A percentile compares a stretch with the other conserved stretches of the same genome.
These are phyloP conservation scores for Penaeus japonicus DNA, from an alignment of 1,140 invertebrate genomes.

Conservation along the genomic window DNA sequence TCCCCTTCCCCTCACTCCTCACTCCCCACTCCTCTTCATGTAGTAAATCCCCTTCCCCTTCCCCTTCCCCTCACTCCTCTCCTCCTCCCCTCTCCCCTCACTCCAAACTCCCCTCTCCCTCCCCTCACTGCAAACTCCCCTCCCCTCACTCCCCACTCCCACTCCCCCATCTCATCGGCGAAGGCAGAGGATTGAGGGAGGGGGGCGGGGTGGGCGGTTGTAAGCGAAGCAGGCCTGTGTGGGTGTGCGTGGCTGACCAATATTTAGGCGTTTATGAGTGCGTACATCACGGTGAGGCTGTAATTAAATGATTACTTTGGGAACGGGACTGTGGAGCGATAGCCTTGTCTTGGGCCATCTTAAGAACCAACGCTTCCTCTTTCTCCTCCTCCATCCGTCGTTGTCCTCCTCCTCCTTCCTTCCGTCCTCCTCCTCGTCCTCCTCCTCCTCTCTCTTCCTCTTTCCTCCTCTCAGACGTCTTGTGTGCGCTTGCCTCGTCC, in stretches of 20 bases:
- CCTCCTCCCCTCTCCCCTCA: neutral
- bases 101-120: neutral
- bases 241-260: no score
- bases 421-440: neutral
- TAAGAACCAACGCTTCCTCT: neutral
- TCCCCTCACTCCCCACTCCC: no score
- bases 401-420: neutral
- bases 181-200: no score
- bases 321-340: no score
- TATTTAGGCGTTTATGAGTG: no score
- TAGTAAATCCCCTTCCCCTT: neutral
- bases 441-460: neutral
- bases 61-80: neutral
- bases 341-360: no score
- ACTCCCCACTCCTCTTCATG: neutral
- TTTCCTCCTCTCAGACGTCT: neutral
- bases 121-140: neutral
- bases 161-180: no score
- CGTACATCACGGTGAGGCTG: no score
- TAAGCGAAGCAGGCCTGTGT: no score
- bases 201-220: no score
- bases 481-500: neutral
- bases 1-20: neutral
- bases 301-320: no score
- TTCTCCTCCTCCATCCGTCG: neutral